Conservation (phyloP, 2,888 invertebrate genomes). For the Philopedon plagiatum region DNA sequence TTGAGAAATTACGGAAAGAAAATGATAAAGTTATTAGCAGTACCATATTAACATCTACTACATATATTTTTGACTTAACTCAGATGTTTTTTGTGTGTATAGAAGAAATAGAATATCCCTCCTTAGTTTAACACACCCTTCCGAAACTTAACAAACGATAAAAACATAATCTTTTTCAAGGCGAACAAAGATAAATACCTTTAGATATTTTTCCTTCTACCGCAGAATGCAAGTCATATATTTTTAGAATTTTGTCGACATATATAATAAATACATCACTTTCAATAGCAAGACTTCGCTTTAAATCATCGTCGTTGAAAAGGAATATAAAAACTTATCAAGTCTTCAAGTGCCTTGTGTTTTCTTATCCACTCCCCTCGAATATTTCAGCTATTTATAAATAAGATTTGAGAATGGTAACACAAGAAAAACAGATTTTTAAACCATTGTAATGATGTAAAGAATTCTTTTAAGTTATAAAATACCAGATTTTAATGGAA, state of each 20-base stretch:
- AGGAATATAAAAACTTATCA: slow-evolving; percentile 46
- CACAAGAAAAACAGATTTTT: neutral
- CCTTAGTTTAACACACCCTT: slow-evolving; percentile 1
- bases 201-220: slow-evolving; percentile 48
- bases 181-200: slow-evolving; percentile 48
- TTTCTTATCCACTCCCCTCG: slow-evolving; percentile 42
- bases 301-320: slow-evolving; percentile 48
- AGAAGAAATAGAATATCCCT: too few species aligned
- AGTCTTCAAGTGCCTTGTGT: slow-evolving; percentile 36
- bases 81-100: too few species aligned
- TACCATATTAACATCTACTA: too few species aligned
- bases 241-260: slow-evolving; percentile 45
- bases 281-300: slow-evolving; percentile 45
- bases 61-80: too few species aligned
- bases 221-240: slow-evolving; percentile 40
- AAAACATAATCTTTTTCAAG: slow-evolving; percentile 38
- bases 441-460: neutral
- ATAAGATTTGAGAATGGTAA: neutral
- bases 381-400: slow-evolving; percentile 19
- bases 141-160: slow-evolving; percentile 35
- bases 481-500: too few species aligned
- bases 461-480: too few species aligned
- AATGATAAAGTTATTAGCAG: too few species aligned
- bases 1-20: too few species aligned
- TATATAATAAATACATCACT: slow-evolving; percentile 51